Percentiles rank a stretch among this genome's conserved stretches.
Conservation (phyloP, 2,888 invertebrate species). For the Tortricodes alternella region DNA sequence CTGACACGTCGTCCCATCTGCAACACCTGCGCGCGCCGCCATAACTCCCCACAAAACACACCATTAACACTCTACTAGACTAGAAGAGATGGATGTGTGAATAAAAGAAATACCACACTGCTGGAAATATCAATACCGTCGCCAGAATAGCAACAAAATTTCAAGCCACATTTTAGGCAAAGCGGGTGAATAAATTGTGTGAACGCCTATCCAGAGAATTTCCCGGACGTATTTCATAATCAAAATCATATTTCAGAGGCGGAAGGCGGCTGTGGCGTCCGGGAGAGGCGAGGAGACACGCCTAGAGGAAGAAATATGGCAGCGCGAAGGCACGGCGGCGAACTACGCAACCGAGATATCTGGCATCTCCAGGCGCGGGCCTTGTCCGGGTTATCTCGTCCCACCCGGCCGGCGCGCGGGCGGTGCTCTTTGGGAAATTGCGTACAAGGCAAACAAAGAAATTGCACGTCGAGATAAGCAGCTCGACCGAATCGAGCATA, state of each 20-base stretch:
- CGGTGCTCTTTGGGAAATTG: slow-evolving; percentile 70
- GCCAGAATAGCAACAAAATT: slow-evolving; percentile 44
- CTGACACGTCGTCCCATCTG: slow-evolving; percentile 44
- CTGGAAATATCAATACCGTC: slow-evolving; percentile 24
- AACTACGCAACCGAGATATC: slow-evolving; percentile 55
- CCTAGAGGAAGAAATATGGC: slow-evolving; percentile 53
- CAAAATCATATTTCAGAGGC: slow-evolving; percentile 61
- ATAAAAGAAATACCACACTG: slow-evolving; percentile 30
- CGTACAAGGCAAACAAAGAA: slow-evolving; percentile 75
- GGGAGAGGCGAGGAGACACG: slow-evolving; percentile 45
- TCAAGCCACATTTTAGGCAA: slow-evolving; percentile 43
- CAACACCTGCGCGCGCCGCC: slow-evolving; percentile 40
- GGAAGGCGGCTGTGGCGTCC: slow-evolving; percentile 44
- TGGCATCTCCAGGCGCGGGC: slow-evolving; percentile 59
- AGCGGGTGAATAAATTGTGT: slow-evolving; percentile 48
- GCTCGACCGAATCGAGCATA: slow-evolving; percentile 59
- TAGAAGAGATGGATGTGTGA: slow-evolving; percentile 31
- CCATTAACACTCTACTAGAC: slow-evolving; percentile 30
- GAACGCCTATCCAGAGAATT: slow-evolving; percentile 50
- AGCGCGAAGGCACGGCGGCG: slow-evolving; percentile 37
- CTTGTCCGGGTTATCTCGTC: slow-evolving; percentile 63
- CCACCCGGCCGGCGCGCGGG: slow-evolving; percentile 43
- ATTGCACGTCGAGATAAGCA: slow-evolving; percentile 69
- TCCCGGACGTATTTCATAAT: slow-evolving; percentile 60
- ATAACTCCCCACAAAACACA: slow-evolving; percentile 32